Evolutionary conservation across 1,140 invertebrate genomes (phyloP).

Genomic region (Arion vulgaris): DNA sequence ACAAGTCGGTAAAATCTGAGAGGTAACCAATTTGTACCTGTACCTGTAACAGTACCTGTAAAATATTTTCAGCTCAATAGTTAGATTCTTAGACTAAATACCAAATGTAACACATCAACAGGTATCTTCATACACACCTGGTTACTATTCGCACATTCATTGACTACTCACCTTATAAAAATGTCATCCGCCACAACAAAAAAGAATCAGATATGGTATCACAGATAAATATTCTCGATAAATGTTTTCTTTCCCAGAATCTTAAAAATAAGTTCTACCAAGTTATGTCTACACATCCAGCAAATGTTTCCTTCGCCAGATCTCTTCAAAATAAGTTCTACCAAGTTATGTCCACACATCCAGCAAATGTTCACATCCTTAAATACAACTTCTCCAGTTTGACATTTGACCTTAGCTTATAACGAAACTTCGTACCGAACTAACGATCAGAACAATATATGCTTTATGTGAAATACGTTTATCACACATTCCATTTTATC

Average conservation of each 20-base stretch:
- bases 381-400: neutral
- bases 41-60: neutral
- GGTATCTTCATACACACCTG: neutral
- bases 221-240: neutral
- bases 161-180: slow-evolving; percentile 1
- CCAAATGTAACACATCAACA: neutral
- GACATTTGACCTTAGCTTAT: neutral
- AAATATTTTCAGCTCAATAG: neutral
- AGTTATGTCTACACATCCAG: neutral
- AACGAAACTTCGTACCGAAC: neutral
- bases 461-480: neutral
- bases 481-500: neutral
- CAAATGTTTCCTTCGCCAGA: neutral
- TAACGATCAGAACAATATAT: neutral
- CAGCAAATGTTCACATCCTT: neutral
- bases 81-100: neutral
- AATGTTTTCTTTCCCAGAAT: neutral
- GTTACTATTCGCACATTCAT: neutral
- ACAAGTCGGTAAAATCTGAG: no score
- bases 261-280: neutral
- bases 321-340: neutral
- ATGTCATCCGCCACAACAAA: neutral
- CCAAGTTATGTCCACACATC: neutral
- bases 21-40: neutral
- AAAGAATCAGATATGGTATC: neutral